Base-by-base conservation (phyloP, 2,113 vertebrate genomes). In the Macrotis lagotis region DNA sequence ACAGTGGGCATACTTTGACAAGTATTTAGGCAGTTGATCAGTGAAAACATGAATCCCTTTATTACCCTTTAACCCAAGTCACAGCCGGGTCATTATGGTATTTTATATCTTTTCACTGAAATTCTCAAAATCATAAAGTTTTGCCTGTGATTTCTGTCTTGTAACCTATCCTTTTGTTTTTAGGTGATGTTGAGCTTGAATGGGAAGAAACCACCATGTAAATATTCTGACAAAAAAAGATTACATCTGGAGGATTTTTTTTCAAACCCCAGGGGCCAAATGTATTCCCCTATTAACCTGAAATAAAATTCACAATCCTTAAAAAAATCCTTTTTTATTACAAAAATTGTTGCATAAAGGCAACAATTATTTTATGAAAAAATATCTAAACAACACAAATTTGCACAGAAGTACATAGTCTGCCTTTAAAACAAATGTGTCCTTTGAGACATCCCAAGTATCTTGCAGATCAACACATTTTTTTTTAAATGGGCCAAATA, bases 201-300 rank as follows among this genome's bases (percentile, higher is more conserved):
- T 99, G 99, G 99, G 99, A 99, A 98, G 99, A 99, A 98, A 99
- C 99, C 74, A 99, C 99, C 0, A 99, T 99, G 99, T 99, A 98
- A 99, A 98, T 93, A 92, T 93, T 96, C 37, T 91, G 51, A 96
- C 28, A 93, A 94, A 97, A 93, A 94, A 97, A 96, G 95, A 92
- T 52, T 59, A 91, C 89, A 93, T 97, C 96, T 96, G 95, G 94
- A 98, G 97, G 98, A 96, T 52, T 97, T 97, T 83, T 83, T 98
- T 98, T 98, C 96, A 98, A 97, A 98, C 53, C 95, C 95, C 96
- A 98, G 97, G 97, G 96, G 98, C 99, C 98, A 99, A 99, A 98
- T 94, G 31, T 91, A 98, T 89, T 97, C 98, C 97, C 93, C 97
- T 96, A 93, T 96, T 98, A 96, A 97, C 96, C 93, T 96, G 93